Conservation (phyloP, 2,888 invertebrate genomes). For the Disparrhopalites patrizii region DNA sequence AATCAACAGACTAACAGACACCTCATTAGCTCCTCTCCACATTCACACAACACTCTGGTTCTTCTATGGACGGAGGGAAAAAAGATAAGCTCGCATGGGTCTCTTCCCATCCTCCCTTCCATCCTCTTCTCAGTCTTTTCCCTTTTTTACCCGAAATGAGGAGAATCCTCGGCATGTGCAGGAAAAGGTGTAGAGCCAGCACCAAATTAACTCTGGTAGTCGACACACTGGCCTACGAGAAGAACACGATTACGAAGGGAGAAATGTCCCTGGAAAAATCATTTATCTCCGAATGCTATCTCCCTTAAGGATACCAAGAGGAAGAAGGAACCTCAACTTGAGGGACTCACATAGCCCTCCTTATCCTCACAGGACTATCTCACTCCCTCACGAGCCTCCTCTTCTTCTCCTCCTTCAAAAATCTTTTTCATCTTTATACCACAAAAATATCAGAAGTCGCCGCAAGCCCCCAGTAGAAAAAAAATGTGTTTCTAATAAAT, state of each 20-base stretch:
- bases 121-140: background rate
- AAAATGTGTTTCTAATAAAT: constrained; percentile 26
- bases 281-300: constrained; percentile 1
- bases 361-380: no score
- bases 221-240: no score
- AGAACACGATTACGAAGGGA: no score
- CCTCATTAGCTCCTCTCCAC: constrained; percentile 21
- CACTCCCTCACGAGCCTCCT: no score
- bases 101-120: background rate
- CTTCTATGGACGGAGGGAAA: background rate
- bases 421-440: background rate
- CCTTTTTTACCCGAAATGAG: background rate
- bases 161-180: background rate
- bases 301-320: background rate
- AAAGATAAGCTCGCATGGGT: background rate
- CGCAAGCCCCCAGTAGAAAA: background rate
- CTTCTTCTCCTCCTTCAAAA: constrained; percentile 3
- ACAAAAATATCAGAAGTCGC: constrained; percentile 8
- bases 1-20: constrained; percentile 23
- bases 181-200: no score
- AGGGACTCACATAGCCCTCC: background rate
- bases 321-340: background rate
- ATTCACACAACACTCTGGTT: constrained; percentile 2
- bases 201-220: no score
- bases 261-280: no score